Conservation (phyloP, 2,888 invertebrate genomes). For the Plebejus anna region DNA sequence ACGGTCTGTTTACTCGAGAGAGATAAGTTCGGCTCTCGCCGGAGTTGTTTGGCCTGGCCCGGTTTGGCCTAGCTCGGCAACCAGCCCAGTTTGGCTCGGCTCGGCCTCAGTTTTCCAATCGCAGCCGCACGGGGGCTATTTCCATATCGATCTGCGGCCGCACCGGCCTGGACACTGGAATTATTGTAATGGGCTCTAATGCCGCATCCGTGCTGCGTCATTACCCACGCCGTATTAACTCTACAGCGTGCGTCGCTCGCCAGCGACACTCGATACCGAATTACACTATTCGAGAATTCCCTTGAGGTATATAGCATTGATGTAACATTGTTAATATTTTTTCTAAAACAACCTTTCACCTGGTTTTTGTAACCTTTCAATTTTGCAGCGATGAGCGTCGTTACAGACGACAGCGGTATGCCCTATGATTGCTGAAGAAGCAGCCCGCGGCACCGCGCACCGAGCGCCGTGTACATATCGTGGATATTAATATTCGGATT, state of each 20-base stretch:
- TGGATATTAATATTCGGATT: slow-evolving; percentile 31
- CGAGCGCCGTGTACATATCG: background rate
- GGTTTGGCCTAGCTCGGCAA: background rate
- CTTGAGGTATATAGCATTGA: background rate
- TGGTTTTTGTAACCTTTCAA: no score
- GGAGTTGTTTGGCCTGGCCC: background rate
- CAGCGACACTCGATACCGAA: background rate
- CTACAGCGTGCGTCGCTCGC: background rate
- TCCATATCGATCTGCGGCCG: slow-evolving; percentile 24
- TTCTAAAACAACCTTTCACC: no score
- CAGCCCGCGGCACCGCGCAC: background rate
- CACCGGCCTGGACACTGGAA: slow-evolving; percentile 1
- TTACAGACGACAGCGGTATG: background rate
- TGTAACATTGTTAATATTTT: no score
- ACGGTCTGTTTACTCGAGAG: background rate
- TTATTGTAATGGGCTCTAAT: slow-evolving; percentile 17
- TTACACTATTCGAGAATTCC: background rate
- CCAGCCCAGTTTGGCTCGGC: background rate
- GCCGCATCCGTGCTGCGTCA: slow-evolving; percentile 17
- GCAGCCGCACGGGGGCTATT: slow-evolving; percentile 17
- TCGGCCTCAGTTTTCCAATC: slow-evolving; percentile 6
- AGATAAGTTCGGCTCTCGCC: background rate
- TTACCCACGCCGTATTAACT: background rate
- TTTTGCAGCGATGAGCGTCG: no score
- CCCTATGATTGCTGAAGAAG: background rate